These are phyloP conservation scores for Pedetes capensis DNA, from an alignment of 2,113 vertebrate genomes.

Conservation along the genomic window DNA sequence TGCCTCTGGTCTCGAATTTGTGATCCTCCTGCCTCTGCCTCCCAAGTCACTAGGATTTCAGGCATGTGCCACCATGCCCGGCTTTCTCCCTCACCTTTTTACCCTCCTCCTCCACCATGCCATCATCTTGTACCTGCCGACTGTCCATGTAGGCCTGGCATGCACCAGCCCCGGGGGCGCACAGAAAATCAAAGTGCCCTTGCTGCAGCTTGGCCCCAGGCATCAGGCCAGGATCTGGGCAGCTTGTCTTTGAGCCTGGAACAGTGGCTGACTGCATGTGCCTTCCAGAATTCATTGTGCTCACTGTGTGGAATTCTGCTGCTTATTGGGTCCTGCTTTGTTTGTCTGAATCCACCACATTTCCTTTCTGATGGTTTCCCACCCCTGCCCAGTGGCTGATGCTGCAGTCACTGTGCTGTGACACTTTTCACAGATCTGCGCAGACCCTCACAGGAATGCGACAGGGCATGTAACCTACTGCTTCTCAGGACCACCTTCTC, in stretches of 20 bases:
- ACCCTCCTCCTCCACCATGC: rapidly evolving
- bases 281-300: not conserved
- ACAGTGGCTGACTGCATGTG: not conserved
- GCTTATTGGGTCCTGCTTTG: not conserved
- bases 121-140: not conserved
- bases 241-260: not conserved
- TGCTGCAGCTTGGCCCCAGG: no score
- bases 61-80: no score
- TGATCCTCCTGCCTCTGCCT: no score
- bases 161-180: not conserved
- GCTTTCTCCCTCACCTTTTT: no score
- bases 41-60: no score
- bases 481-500: not conserved
- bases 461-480: not conserved
- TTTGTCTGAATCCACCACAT: not conserved
- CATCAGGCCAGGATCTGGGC: not conserved
- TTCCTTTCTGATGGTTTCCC: not conserved
- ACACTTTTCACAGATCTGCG: not conserved
- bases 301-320: not conserved
- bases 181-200: not conserved
- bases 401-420: not conserved
- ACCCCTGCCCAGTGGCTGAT: not conserved
- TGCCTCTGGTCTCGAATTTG: no score
- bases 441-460: not conserved
- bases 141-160: not conserved